These are phyloP conservation scores for Xenopus laevis DNA, from an alignment of 2,113 vertebrate species.

Conservation along the genomic window DNA sequence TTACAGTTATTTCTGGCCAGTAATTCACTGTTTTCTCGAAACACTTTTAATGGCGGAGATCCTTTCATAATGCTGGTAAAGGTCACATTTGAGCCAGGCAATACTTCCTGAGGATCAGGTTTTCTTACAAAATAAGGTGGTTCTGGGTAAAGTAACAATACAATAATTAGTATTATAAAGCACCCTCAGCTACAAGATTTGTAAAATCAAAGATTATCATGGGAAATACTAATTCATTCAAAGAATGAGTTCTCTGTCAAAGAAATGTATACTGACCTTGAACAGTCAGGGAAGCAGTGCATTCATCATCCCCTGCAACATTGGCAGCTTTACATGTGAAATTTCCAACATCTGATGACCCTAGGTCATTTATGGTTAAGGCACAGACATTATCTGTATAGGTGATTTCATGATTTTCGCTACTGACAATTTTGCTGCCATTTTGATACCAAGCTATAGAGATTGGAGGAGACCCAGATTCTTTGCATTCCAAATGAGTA, in stretches of 20 bases:
- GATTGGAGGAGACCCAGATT: constrained; percentile 87
- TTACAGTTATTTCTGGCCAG: constrained; percentile 69
- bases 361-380: constrained; percentile 78
- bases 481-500: constrained; percentile 83
- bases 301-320: constrained; percentile 82
- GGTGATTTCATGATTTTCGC: constrained; percentile 79
- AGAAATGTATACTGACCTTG: constrained; percentile 81
- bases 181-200: too few relatives aligned
- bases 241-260: neutral
- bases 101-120: constrained; percentile 85
- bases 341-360: constrained; percentile 76
- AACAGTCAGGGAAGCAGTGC: constrained; percentile 76
- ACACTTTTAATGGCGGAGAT: constrained; percentile 87
- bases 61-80: constrained; percentile 85
- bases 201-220: too few relatives aligned
- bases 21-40: constrained; percentile 85
- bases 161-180: neutral
- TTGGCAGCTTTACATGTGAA: constrained; percentile 88
- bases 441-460: constrained; percentile 87
- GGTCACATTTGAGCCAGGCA: constrained; percentile 77
- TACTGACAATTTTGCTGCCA: constrained; percentile 78
- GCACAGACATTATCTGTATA: constrained; percentile 84
- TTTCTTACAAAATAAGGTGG: constrained; percentile 89
- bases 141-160: constrained; percentile 65
- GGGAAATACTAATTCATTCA: too few relatives aligned